Evolutionary conservation across 1,140 invertebrate genomes (phyloP).

Genomic region (Sycobia sp.): DNA sequence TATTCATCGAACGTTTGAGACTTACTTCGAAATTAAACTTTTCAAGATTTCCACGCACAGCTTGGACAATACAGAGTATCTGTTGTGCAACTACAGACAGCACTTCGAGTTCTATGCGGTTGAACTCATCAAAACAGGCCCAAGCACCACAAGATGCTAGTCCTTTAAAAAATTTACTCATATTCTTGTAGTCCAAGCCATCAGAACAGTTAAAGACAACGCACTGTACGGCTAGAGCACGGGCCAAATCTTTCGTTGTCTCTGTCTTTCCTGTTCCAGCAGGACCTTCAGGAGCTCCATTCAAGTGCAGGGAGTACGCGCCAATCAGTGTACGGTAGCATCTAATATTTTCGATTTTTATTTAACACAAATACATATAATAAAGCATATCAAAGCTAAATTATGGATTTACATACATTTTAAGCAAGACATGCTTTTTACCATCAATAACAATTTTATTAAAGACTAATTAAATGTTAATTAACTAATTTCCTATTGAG

Average conservation of each 20-base stretch:
- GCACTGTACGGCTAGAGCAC: conserved; percentile 89
- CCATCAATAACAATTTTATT: too few relatives aligned
- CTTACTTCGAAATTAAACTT: conserved; percentile 77
- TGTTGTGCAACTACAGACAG: conserved; percentile 84
- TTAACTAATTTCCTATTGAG: too few relatives aligned
- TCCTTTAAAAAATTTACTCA: conserved; percentile 91
- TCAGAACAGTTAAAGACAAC: conserved; percentile 95
- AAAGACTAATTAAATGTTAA: too few relatives aligned
- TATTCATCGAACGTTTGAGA: too few relatives aligned
- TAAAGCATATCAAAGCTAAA: too few relatives aligned
- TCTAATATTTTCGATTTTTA: conserved; percentile 45
- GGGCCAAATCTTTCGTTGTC: conserved; percentile 87
- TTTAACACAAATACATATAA: too few relatives aligned
- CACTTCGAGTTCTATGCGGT: conserved; percentile 90
- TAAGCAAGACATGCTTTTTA: too few relatives aligned
- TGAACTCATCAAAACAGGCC: conserved; percentile 96
- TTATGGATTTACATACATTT: too few relatives aligned
- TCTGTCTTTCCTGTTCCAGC: conserved; percentile 90
- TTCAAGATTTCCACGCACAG: conserved; percentile 72
- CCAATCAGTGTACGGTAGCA: conserved; percentile 89
- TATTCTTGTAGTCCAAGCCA: conserved; percentile 90
- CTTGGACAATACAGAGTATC: conserved; percentile 80
- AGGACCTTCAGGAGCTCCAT: conserved; percentile 88
- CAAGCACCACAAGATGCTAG: conserved; percentile 87
- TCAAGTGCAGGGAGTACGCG: conserved; percentile 84